A percentile compares a stretch with the other conserved stretches of the same genome.
These are phyloP conservation scores for Oreocharis arfaki DNA, from an alignment of 2,113 vertebrate genomes.

Conservation along the genomic window DNA sequence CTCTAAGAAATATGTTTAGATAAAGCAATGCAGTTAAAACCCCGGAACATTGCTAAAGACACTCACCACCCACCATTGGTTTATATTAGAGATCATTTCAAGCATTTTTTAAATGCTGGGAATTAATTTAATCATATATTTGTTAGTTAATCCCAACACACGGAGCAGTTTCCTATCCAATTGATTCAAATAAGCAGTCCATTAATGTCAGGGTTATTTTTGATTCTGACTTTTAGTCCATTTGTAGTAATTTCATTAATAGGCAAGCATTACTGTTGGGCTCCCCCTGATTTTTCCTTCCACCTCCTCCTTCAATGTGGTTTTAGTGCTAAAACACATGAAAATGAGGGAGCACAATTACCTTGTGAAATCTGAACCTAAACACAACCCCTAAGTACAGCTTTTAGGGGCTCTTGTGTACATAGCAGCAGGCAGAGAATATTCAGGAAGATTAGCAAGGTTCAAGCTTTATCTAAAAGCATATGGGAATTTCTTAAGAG, in stretches of 20 bases:
- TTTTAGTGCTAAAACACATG: conserved; percentile 18
- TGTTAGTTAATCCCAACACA: neutral
- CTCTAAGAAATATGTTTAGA: conserved; percentile 67
- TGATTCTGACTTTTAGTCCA: conserved; percentile 16
- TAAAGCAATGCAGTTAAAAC: conserved; percentile 53
- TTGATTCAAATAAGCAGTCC: conserved; percentile 11
- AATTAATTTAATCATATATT: conserved; percentile 38
- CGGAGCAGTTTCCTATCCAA: neutral
- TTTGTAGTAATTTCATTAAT: conserved; percentile 41
- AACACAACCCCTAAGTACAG: neutral
- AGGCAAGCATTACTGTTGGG: neutral
- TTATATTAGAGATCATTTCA: conserved; percentile 16
- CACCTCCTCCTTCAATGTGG: neutral
- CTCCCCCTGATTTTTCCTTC: neutral
- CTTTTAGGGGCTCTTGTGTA: conserved; percentile 5
- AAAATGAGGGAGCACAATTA: conserved; percentile 44
- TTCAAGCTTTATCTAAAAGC: conserved; percentile 47
- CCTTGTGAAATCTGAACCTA: conserved; percentile 44
- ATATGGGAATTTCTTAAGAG: conserved; percentile 59
- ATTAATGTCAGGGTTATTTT: conserved; percentile 29
- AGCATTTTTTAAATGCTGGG: conserved; percentile 37
- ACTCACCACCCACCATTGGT: neutral
- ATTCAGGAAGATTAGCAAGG: conserved; percentile 54
- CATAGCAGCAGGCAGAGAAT: conserved; percentile 18
- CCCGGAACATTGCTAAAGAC: conserved; percentile 40